Evolutionary conservation across 2,797 vertebrate species (phyloP).

Genomic region (Buphagus erythrorhynchus): DNA sequence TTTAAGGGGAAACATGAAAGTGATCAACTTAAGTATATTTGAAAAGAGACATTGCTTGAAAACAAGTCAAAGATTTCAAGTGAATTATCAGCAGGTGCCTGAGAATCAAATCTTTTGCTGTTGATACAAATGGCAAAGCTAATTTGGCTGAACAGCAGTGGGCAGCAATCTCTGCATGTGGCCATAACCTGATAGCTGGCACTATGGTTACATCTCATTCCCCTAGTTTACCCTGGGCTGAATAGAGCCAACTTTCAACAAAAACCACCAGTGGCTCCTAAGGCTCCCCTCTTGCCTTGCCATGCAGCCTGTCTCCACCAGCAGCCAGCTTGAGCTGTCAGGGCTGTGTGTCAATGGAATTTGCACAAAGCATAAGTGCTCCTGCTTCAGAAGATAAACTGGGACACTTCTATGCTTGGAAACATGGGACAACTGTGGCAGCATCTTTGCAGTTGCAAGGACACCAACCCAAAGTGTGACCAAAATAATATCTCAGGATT

Average conservation of each 20-base stretch:
- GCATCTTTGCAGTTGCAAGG: not conserved
- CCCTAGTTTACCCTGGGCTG: not conserved
- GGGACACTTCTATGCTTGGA: not conserved
- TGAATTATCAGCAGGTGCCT: not conserved
- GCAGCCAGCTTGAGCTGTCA: not conserved
- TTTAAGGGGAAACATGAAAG: not conserved
- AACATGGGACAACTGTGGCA: not conserved
- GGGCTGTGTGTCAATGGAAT: not conserved
- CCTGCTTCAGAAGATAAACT: not conserved
- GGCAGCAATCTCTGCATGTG: not conserved
- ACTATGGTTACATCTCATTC: not conserved
- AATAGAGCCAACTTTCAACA: not conserved
- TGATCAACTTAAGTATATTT: not conserved
- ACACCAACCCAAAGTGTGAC: not conserved
- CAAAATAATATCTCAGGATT: not conserved
- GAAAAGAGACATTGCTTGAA: not conserved
- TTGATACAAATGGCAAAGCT: not conserved
- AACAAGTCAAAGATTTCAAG: not conserved
- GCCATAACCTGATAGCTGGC: not conserved
- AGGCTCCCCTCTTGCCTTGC: not conserved
- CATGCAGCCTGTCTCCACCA: accelerated
- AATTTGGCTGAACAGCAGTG: not conserved
- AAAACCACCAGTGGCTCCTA: not conserved
- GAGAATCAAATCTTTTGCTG: not conserved
- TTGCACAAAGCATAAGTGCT: not conserved